Evolutionary conservation across 2,113 vertebrate species (phyloP).

Genomic region (Ia io): DNA sequence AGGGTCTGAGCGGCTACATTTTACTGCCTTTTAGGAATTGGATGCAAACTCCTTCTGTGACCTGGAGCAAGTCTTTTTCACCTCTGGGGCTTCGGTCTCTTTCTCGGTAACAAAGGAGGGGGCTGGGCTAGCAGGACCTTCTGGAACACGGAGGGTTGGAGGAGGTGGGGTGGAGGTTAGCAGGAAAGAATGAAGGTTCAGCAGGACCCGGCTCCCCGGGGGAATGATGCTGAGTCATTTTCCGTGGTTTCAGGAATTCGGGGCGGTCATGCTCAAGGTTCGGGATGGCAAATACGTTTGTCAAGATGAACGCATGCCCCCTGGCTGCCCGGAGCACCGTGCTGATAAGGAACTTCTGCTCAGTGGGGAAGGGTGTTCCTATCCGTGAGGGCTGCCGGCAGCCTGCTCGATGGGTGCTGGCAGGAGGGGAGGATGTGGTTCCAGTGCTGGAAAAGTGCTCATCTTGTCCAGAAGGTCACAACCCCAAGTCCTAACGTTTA

Average conservation of each 20-base stretch:
- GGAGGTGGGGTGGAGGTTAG: not conserved
- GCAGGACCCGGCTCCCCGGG: slow-evolving; percentile 26
- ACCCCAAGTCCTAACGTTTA: not conserved
- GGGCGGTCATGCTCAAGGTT: slow-evolving; percentile 48
- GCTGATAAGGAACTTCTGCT: not conserved
- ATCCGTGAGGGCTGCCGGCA: not conserved
- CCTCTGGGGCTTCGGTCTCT: not conserved
- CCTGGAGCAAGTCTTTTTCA: slow-evolving; percentile 50
- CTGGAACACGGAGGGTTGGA: not conserved
- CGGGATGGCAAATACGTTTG: not conserved
- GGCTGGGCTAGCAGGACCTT: not conserved
- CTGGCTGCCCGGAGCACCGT: not conserved
- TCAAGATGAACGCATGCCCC: not conserved
- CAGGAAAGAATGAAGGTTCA: slow-evolving; percentile 41
- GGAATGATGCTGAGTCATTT: slow-evolving; percentile 62
- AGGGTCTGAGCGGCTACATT: not conserved
- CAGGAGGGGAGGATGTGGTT: not conserved
- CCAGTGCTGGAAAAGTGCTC: not conserved
- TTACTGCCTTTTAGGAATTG: not conserved
- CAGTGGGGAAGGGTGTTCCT: not conserved
- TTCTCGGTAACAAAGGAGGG: not conserved
- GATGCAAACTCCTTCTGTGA: slow-evolving; percentile 57
- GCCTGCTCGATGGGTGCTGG: not conserved
- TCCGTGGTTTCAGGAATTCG: slow-evolving; percentile 55
- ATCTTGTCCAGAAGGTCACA: not conserved